Percentiles rank a stretch among this genome's conserved stretches.
These are phyloP conservation scores for Garrulus glandarius DNA, from an alignment of 2,797 vertebrate genomes.

Conservation along the genomic window DNA sequence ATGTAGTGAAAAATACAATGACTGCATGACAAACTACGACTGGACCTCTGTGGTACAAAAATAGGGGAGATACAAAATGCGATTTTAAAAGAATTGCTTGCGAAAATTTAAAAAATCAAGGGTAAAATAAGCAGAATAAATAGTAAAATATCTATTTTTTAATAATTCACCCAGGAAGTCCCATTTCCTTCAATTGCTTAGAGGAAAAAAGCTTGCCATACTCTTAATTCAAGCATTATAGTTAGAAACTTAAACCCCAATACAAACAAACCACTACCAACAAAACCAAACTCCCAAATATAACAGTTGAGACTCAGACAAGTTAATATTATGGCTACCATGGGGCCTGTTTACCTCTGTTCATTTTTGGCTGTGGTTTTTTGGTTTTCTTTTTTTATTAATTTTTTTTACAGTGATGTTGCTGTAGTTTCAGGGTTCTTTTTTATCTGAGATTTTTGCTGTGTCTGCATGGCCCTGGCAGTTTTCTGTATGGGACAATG, in stretches of 20 bases:
- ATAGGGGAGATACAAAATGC: neutral
- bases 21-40: neutral
- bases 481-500: neutral
- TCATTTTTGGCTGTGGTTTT: neutral
- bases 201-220: neutral
- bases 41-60: neutral
- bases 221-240: neutral
- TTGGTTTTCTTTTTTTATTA: accelerated
- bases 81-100: neutral
- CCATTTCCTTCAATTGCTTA: neutral
- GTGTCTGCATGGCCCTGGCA: neutral
- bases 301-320: neutral
- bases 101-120: neutral
- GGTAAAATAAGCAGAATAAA: neutral
- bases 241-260: neutral
- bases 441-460: neutral
- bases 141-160: neutral
- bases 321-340: neutral
- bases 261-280: neutral
- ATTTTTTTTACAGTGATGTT: neutral
- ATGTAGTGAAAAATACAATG: neutral
- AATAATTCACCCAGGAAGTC: neutral
- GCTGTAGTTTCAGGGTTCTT: neutral
- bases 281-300: neutral
- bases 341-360: neutral